Percentiles rank a stretch among this genome's conserved stretches.
These are phyloP conservation scores for Ophiothrix spiculata DNA, from an alignment of 35 echinoderm and acorn worm genomes.

Conservation along the genomic window DNA sequence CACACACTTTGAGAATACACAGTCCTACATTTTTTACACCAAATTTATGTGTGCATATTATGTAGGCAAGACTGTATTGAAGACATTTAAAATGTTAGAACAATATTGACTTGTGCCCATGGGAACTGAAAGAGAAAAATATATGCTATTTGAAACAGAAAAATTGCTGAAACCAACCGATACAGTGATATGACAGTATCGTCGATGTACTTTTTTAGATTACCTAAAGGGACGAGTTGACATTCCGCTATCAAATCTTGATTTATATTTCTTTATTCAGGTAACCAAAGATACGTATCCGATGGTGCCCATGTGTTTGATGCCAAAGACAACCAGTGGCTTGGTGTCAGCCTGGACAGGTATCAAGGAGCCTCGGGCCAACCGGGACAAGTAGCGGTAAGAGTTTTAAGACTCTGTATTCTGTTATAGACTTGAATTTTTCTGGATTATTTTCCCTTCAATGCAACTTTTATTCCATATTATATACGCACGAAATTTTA, in stretches of 20 bases:
- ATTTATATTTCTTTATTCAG: not conserved
- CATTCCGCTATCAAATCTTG: not conserved
- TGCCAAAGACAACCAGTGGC: not conserved
- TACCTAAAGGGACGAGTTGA: not conserved
- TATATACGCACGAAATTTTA: no score
- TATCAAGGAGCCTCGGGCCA: not conserved
- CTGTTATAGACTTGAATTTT: no score
- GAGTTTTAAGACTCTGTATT: not conserved
- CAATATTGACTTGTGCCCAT: not conserved
- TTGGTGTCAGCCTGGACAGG: not conserved
- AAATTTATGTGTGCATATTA: no score
- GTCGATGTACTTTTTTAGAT: not conserved
- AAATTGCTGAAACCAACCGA: not conserved
- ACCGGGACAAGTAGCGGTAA: not conserved
- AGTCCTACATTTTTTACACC: no score
- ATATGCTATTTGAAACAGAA: not conserved
- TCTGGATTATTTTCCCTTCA: no score
- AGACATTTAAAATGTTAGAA: not conserved
- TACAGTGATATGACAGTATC: not conserved
- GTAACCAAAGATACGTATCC: not conserved
- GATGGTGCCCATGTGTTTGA: not conserved
- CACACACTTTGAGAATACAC: no score
- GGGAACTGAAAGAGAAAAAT: not conserved
- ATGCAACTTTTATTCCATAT: no score
- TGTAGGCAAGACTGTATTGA: no score